These are phyloP conservation scores for Urocolius indicus DNA, from an alignment of 2,113 vertebrate genomes.

Conservation along the genomic window DNA sequence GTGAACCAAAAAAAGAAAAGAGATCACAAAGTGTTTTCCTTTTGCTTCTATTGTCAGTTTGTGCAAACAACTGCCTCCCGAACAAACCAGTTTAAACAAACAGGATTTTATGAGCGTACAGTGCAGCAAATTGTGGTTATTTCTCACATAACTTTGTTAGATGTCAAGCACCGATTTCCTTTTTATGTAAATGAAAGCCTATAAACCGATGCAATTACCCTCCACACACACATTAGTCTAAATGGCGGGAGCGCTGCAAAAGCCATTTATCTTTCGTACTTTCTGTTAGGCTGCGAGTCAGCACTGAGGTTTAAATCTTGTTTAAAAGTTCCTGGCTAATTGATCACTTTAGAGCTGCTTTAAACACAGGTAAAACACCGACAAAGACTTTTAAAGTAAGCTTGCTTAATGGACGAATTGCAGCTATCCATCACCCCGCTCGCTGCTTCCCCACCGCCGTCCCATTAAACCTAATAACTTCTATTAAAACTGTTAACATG, in stretches of 20 bases:
- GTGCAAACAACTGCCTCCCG: background rate
- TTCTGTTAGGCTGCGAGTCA: conserved; percentile 24
- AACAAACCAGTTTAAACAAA: background rate
- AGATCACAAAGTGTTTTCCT: background rate
- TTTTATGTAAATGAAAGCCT: conserved; percentile 36
- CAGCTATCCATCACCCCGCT: conserved; percentile 65
- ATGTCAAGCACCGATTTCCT: conserved; percentile 21
- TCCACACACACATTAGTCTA: background rate
- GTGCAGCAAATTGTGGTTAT: background rate
- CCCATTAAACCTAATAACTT: conserved; percentile 64
- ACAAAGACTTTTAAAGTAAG: conserved; percentile 59
- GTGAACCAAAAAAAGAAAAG: background rate
- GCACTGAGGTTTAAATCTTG: conserved; percentile 39
- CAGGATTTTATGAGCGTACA: background rate
- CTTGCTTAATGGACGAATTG: conserved; percentile 65
- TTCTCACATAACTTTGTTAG: background rate
- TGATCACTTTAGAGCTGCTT: conserved; percentile 61
- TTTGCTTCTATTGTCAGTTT: background rate
- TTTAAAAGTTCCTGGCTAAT: conserved; percentile 70
- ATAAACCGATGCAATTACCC: background rate
- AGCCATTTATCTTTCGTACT: conserved; percentile 41
- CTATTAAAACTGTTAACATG: conserved; percentile 55
- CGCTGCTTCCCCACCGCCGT: conserved; percentile 10
- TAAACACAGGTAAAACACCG: conserved; percentile 69
- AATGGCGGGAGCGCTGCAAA: conserved; percentile 8